Evolutionary conservation across 2,797 vertebrate species (phyloP).

Genomic region (Pipistrellus nathusii): DNA sequence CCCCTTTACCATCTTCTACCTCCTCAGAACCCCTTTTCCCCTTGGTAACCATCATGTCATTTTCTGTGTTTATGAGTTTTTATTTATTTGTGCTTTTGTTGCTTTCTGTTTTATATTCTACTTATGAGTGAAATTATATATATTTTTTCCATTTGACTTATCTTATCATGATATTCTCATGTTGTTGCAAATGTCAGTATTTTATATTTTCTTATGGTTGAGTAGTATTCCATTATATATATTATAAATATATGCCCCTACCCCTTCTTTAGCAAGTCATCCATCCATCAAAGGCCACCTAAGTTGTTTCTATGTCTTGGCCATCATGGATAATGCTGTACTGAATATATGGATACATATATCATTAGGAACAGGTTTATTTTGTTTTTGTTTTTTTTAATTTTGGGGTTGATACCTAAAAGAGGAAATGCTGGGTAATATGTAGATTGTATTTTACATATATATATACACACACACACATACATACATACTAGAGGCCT

Average conservation of each 20-base stretch:
- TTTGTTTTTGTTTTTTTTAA: background rate
- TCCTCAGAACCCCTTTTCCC: background rate
- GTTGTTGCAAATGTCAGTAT: background rate
- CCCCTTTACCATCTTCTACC: background rate
- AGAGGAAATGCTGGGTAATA: background rate
- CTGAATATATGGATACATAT: background rate
- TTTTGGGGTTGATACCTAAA: background rate
- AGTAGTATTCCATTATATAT: background rate
- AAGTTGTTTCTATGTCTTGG: background rate
- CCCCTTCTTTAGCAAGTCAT: background rate
- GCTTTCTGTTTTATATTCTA: background rate
- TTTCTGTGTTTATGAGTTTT: background rate
- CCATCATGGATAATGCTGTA: background rate
- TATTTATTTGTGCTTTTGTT: background rate
- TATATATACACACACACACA: too few species aligned
- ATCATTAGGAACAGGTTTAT: background rate
- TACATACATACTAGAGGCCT: too few species aligned
- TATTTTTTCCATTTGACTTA: background rate
- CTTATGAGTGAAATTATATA: background rate
- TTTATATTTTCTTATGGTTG: background rate
- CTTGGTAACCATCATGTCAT: background rate
- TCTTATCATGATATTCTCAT: background rate
- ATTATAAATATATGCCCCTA: too few species aligned
- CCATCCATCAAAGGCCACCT: background rate
- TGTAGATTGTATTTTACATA: background rate